Evolutionary conservation across 2,888 invertebrate species (phyloP).

Genomic region (Drosophila tripunctata): DNA sequence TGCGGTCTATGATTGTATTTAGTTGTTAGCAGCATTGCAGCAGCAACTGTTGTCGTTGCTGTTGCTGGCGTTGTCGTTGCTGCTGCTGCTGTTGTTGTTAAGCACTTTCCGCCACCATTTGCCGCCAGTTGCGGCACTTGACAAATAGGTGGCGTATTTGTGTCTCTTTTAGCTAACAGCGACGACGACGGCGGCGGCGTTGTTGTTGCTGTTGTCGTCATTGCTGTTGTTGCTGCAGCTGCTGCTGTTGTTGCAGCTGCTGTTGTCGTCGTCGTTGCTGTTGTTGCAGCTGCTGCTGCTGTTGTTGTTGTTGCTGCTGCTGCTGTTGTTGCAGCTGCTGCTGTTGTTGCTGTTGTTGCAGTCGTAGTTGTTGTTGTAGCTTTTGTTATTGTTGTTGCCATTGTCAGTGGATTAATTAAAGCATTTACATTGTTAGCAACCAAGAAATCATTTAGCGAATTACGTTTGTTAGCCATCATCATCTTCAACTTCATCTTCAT

Average conservation of each 20-base stretch:
- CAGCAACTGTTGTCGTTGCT: neutral
- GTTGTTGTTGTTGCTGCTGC: conserved; percentile 55
- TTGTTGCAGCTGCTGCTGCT: conserved; percentile 26
- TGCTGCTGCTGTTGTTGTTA: conserved; percentile 20
- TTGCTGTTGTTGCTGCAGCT: conserved; percentile 15
- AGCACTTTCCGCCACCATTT: conserved; percentile 77
- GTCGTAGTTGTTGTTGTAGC: conserved; percentile 1
- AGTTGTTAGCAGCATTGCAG: neutral
- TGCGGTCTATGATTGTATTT: conserved; percentile 28
- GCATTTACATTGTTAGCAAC: conserved; percentile 82
- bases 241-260: conserved; percentile 52
- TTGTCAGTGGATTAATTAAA: conserved; percentile 77
- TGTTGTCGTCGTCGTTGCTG: neutral
- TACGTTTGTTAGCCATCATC: conserved; percentile 80
- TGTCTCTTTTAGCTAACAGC: conserved; percentile 49
- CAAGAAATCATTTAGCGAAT: conserved; percentile 84
- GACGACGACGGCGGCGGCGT: conserved; percentile 27
- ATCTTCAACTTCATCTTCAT: no score
- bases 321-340: conserved; percentile 9
- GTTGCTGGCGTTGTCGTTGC: neutral
- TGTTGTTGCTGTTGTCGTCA: conserved; percentile 17
- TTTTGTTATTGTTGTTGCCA: conserved; percentile 58
- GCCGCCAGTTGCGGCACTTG: conserved; percentile 68
- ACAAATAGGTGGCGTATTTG: conserved; percentile 75
- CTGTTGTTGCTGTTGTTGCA: conserved; percentile 45